Evolutionary conservation across 2,888 invertebrate genomes (phyloP), one percentile per base, ranked within the genome.

Genomic region (Oligia latruncula): DNA sequence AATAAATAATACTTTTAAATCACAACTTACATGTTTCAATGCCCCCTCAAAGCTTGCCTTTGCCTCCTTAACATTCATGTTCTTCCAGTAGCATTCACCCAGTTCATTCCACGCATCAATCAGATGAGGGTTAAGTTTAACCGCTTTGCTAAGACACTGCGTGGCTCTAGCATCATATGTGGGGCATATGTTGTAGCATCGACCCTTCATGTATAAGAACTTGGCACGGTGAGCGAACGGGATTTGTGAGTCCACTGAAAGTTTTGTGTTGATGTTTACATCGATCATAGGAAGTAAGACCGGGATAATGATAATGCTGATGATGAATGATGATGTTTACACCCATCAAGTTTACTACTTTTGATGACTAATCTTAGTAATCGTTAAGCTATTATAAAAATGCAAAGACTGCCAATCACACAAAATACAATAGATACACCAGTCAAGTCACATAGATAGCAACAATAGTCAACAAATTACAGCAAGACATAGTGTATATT

Each of bases 1-100:
- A 29, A 2, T 23, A 52, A 35, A 2, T 15, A 13, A 8, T 23
- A 20, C 6, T 29, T n/a, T 52, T 8, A 29, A 35, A 2, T 35
- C 2, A 46, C 13, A 77, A 95, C 96, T 94, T 94, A 98, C 98
- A 94, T 98, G 97, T 91, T 97, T 97, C 81, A 98, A 94, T 80
- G 98, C 98, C 72, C 98, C 98, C 90, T 98, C 97, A 94, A 99
- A 99, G 93, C 99, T 99, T 89, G 98, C 98, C 91, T 98, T 98
- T 0, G 99, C 98, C 90, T 98, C 98, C 85, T 97, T 97, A 11
- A 98, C 96, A 91, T 99, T 98, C 91, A 98, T 97, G 91, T 98
- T 98, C 94, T 99, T 99, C 98, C 98, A 99, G 93, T 98, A 98
- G 91, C 98, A 98, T 93, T 99, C 98, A 0, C 99, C 99, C 0